Conservation (phyloP, 1,140 invertebrate genomes). For the Drosophila nasuta region DNA sequence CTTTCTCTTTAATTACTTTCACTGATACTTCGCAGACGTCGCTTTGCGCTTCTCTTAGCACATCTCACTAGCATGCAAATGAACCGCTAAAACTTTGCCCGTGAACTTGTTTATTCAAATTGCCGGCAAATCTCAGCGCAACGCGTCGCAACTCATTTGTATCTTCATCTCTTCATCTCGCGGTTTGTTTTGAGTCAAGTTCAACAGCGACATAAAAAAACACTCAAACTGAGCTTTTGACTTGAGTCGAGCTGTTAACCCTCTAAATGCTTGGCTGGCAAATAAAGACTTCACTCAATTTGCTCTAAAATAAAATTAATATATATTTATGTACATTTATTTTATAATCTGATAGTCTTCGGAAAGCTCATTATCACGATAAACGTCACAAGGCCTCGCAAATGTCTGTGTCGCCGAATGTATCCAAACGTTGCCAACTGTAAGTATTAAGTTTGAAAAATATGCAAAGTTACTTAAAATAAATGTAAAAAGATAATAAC, state of each 20-base stretch:
- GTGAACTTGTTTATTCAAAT: constrained; percentile 80
- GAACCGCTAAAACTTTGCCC: constrained; percentile 68
- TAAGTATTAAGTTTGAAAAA: constrained; percentile 92
- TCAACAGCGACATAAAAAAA: not conserved
- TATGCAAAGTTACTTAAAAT: constrained; percentile 86
- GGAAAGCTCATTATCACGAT: constrained; percentile 78
- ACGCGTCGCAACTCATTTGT: constrained; percentile 28
- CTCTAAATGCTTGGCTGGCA: not conserved
- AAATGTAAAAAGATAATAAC: constrained; percentile 74
- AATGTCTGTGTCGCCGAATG: constrained; percentile 97
- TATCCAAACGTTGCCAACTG: constrained; percentile 97
- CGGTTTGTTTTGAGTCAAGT: constrained; percentile 42
- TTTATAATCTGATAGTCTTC: constrained; percentile 69
- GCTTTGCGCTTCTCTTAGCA: constrained; percentile 31
- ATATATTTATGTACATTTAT: constrained; percentile 57
- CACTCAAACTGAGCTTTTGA: constrained; percentile 38
- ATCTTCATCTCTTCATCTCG: constrained; percentile 21
- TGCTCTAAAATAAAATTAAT: constrained; percentile 28
- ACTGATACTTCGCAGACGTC: constrained; percentile 27
- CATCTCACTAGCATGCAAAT: constrained; percentile 74
- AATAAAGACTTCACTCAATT: not conserved
- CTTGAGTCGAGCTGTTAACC: constrained; percentile 26
- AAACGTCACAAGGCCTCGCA: constrained; percentile 89
- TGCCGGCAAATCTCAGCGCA: constrained; percentile 49
- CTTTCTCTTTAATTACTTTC: constrained; percentile 43